Evolutionary conservation across 2,113 vertebrate species (phyloP).

Genomic region (Larimichthys crocea): DNA sequence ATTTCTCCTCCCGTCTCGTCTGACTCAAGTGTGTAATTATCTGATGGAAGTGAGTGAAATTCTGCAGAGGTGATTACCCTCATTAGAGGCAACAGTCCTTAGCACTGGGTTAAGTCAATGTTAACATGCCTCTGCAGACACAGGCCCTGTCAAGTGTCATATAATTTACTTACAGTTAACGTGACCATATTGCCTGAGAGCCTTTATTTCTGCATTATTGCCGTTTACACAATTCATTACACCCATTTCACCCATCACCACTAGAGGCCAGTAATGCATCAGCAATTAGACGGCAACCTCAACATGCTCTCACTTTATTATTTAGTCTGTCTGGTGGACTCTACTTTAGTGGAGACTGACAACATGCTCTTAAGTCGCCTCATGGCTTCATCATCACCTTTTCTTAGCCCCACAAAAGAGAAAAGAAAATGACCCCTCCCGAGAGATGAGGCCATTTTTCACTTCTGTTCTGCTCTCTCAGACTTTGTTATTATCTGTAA

Average conservation of each 20-base stretch:
- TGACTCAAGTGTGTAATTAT: constrained; percentile 51
- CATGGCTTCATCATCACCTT: not conserved
- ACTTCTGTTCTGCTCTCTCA: not conserved
- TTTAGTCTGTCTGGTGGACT: not conserved
- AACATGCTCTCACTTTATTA: not conserved
- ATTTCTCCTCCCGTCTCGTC: constrained; percentile 19
- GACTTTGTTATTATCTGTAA: constrained; percentile 7
- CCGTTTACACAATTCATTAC: constrained; percentile 49
- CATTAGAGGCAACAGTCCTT: constrained; percentile 44
- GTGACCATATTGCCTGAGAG: constrained; percentile 19
- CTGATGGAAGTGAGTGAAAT: constrained; percentile 34
- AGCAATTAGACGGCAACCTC: constrained; percentile 14
- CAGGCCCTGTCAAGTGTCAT: constrained; percentile 38
- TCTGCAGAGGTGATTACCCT: constrained; percentile 28
- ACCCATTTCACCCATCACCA: constrained; percentile 25
- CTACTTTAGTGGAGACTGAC: not conserved
- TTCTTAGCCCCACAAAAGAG: not conserved
- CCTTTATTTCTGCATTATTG: constrained; percentile 25
- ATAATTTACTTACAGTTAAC: constrained; percentile 45
- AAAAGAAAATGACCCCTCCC: not conserved
- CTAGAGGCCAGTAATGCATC: constrained; percentile 79
- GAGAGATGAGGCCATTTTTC: not conserved
- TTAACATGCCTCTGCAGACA: constrained; percentile 43
- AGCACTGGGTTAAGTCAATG: constrained; percentile 22
- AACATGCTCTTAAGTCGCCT: not conserved